Evolutionary conservation across 2,888 invertebrate genomes (phyloP), one percentile per base, ranked within the genome.

Genomic region (Morinoia aosen): DNA sequence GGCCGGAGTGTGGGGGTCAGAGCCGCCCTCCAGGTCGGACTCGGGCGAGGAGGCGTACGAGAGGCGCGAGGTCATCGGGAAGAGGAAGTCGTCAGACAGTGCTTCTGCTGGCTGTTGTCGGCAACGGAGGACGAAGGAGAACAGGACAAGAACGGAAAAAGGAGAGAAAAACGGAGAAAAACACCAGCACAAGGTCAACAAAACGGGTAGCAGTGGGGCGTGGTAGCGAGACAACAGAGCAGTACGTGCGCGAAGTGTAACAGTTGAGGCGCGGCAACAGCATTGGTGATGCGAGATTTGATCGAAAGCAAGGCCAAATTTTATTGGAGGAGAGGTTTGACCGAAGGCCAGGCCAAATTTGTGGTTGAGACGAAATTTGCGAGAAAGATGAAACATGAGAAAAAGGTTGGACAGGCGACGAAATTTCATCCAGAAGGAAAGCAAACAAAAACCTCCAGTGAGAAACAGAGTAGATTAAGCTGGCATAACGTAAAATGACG

Each of bases 41-140:
- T 99, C 99, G 97, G 99, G 99, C 97, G 99, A 99, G 97, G 99
- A 99, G 97, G 99, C 99, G 97, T 99, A 99, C 97, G 99, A 99
- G 97, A 99, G 98, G 97, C 99, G 98, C 97, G 98, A 98, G 97
- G 99, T 99, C 99, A 99, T 99, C 97, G 99, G 99, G 98, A 99
- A 99, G 97, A 99, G 98, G 98, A 99, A 99, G 98, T 99, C 99
- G 97, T 99, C 99, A 97, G 99, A 99, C 97, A 99, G 98, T 97
- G 99, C 98, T 98, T 99, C 99, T 97, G 99, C 99, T 97, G 99
- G 99, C 99, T 99, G 98, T 97, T 39, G 58, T 61, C 56, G 56
- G 56, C 61, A 95, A 91, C 48, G 91, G 90, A 16, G 56, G 4
- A 56, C 33, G 88, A 58, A 64, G 33, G 88, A 16, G 40, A 33